Evolutionary conservation across 2,797 vertebrate genomes (phyloP), one percentile per base, ranked within the genome.

Genomic region (Stomatorhinus walkeri): DNA sequence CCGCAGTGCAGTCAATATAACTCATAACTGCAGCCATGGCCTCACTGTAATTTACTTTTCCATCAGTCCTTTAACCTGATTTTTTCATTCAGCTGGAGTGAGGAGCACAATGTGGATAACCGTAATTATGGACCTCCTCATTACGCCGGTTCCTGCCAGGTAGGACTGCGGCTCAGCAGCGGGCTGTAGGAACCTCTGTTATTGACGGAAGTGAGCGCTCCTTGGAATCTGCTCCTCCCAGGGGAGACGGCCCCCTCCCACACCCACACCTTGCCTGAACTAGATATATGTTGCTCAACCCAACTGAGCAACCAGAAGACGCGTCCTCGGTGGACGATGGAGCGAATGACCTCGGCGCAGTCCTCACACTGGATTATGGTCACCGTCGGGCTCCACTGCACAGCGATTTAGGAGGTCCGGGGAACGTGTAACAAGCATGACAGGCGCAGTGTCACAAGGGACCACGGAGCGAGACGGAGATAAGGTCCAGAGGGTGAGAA

Each of bases 341-440:
- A 91, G 94, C 92, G 92, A 94, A 91, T 92, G 94, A 94, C 94
- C 93, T 95, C 94, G 92, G 93, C 92, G 88, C 89, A 90, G 91
- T 93, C 92, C 93, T 93, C 93, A 94, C 93, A 93, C 93, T 94
- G 93, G 92, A 93, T 94, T 94, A 93, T 91, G 92, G 91, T 92
- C 91, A 92, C 92, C 94, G 93, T 90, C 93, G 93, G 93, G 92
- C 91, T 95, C 91, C 90, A 93, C 94, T 94, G 94, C 91, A 88
- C 86, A 88, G 88, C 89, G 90, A 92, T 93, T 94, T 93, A 93
- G 91, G 92, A 91, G 91, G 92, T 48, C 22, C 72, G 90, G 91
- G 92, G 28, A 32, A 72, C 64, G 14, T 36, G 28, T 72, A 1
- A 14, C 10, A 12, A 36, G 64, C 64, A 1, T 76, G 56, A 68